Evolutionary conservation across 30 jellyfish, hydroid and myxozoan genomes (phyloP), one percentile per base, ranked within the genome.

Genomic region (Sanderia malayensis): DNA sequence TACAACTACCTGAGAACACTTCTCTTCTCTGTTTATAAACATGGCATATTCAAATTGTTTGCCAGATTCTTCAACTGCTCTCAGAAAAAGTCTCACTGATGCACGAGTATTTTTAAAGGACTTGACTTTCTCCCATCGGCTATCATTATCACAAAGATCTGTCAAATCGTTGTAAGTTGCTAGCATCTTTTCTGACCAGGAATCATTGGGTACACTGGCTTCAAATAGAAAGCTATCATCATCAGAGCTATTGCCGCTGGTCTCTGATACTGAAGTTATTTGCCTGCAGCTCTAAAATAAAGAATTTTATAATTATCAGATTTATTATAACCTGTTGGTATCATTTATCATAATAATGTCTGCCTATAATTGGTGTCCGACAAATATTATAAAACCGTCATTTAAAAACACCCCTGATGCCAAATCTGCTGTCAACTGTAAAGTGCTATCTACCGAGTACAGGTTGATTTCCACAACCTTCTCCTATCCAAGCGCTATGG

Each of bases 11-110:
- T 79, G 58, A 60, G 66, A n/a, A 26, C 72, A 29, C 49, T 68
- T 62, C 74, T 80, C 92, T 18, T 68, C 78, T 70, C 73, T 68
- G 55, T 80, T 80, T 20, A 69, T 22, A 70, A 80, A 80, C 72
- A 68, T 55, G 2, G 92, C 92, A 70, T 80, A 80, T 46, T 80
- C 92, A 67, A 80, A 80, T 73, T 61, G 58, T 46, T 80, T 80
- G 21, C 92, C 92, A n/a, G 65, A 26, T 21, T 31, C 84, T 26
- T 53, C 67, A 29, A 80, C 53, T 1, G 84, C 83, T 28, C 84
- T 73, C 0, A 61, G 49, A 80, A 67, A 80, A 0, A 70, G 71
- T 46, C 92, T 70, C 55, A 29, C 84, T 15, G 34, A 26, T 6
- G 19, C 46, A 3, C 75, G 30, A 41, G 28, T 33, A 30, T 69